phyloP scores from a whole-genome alignment of 1,140 invertebrate species.

The Drosophila parvula region DNA sequence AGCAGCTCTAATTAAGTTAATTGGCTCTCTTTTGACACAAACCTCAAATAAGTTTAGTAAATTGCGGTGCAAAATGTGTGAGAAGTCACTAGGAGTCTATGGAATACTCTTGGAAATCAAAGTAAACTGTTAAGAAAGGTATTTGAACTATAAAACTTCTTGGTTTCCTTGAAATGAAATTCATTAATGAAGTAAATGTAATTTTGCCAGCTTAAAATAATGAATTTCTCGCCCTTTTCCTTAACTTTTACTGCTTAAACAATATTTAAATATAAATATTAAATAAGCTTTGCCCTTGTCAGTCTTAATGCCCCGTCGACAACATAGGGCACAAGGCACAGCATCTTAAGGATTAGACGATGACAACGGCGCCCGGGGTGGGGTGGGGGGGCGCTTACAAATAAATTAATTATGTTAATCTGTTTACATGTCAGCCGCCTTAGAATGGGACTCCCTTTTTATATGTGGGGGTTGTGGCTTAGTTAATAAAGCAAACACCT shows the following conservation, averaged over 20 bases:
- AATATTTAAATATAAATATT: background rate
- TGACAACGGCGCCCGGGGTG: slow-evolving; percentile 33
- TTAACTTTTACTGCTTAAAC: background rate
- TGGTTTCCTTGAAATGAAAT: background rate
- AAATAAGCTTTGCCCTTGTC: background rate
- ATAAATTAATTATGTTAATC: slow-evolving; percentile 83
- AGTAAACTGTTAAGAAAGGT: fast-evolving
- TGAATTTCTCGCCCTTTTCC: fast-evolving
- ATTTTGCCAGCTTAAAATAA: background rate
- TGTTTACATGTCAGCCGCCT: slow-evolving; percentile 71
- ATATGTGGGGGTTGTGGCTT: slow-evolving; percentile 3
- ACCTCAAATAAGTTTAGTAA: slow-evolving; percentile 18
- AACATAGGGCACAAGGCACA: background rate
- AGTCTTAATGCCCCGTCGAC: background rate
- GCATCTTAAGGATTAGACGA: slow-evolving; percentile 56
- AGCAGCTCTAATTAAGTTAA: slow-evolving; percentile 31
- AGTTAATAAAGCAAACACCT: slow-evolving; percentile 79
- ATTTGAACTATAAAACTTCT: background rate
- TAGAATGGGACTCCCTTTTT: slow-evolving; percentile 10
- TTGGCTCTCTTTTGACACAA: slow-evolving; percentile 17
- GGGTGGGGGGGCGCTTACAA: slow-evolving; percentile 43
- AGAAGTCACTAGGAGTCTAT: background rate
- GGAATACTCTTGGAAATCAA: background rate
- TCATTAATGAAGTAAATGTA: background rate
- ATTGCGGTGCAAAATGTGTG: background rate